phyloP scores from a whole-genome alignment of 2,888 invertebrate genomes.

The Drosophila nigritarsus region DNA sequence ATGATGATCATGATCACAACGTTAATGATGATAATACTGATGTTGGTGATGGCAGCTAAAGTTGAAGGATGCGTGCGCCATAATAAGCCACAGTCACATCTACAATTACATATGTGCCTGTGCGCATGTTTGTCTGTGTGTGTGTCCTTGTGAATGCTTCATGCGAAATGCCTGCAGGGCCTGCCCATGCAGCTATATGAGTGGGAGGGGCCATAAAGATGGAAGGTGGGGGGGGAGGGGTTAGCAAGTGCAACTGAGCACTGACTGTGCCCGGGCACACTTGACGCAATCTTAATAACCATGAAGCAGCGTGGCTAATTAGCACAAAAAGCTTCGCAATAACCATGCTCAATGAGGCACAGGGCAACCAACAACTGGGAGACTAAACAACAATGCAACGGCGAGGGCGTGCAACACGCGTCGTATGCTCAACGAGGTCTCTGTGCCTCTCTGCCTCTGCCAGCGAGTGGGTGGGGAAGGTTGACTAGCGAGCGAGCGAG shows the following conservation, averaged over 20 bases:
- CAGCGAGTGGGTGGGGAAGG: slow-evolving; percentile 5
- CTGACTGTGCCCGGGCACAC: slow-evolving; percentile 68
- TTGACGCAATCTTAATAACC: slow-evolving; percentile 84
- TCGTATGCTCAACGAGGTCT: slow-evolving; percentile 74
- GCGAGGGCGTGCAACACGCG: slow-evolving; percentile 77
- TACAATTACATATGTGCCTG: slow-evolving; percentile 17
- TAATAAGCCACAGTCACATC: slow-evolving; percentile 66
- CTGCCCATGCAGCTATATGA: slow-evolving; percentile 48
- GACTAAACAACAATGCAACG: slow-evolving; percentile 58
- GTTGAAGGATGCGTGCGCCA: slow-evolving; percentile 78
- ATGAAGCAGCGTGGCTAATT: slow-evolving; percentile 84
- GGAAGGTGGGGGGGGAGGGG: neutral
- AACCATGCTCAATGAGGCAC: slow-evolving; percentile 84
- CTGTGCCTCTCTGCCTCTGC: slow-evolving; percentile 36
- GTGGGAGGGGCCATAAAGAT: neutral
- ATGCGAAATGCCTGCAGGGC: slow-evolving; percentile 57
- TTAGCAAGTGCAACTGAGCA: slow-evolving; percentile 46
- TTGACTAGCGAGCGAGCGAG: slow-evolving; percentile 2
- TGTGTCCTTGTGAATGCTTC: slow-evolving; percentile 55
- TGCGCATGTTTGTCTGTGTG: slow-evolving; percentile 17
- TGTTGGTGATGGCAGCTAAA: slow-evolving; percentile 62
- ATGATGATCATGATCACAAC: neutral
- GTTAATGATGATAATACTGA: slow-evolving; percentile 30
- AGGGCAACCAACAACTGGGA: slow-evolving; percentile 59
- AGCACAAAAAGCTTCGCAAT: slow-evolving; percentile 84